Base-by-base conservation (phyloP, 1,140 invertebrate species). In the Latrodectus geometricus region DNA sequence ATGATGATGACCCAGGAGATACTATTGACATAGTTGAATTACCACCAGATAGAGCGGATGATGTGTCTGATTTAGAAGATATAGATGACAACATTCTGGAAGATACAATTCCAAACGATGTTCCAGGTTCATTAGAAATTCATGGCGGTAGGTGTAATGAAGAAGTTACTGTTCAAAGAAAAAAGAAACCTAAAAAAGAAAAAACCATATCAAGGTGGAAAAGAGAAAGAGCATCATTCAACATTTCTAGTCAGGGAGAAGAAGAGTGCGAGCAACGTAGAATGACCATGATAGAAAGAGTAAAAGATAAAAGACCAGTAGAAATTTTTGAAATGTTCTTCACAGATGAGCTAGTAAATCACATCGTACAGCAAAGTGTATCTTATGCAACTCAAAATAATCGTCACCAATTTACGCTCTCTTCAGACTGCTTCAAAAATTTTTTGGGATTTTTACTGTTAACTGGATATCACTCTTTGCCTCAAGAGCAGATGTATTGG, bases 271-370 rank as follows among this genome's bases (percentile, higher is more conserved):
- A 68, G 66, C 66, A 68, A 68, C 66, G 66, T 68, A 68, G 66
- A 68, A 68, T 68, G 66, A 68, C 66, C 66, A 68, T 68, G 66
- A 68, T 68, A 68, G 66, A 68, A 68, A 68, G 66, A 68, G 66
- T 68, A 68, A 69, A 69, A 69, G 66, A 69, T 69, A 69, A 69
- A 69, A 69, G 66, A 69, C 66, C 66, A 69, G 66, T 69, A 69
- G 66, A 69, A 69, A 69, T 69, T 69, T 69, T 69, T 69, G 66
- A 69, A 69, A 69, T 69, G 66, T 69, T 69, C 66, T 69, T 69
- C 66, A 69, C 66, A 69, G 66, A 69, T 69, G 66, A 69, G 17
- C 66, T 69, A 69, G 66, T 69, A 69, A 69, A 69, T 69, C 66
- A 69, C 8, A 69, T 69, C 66, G 66, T 69, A 69, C 66, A 69